Percentiles rank a stretch among this genome's conserved stretches.
Evolutionary conservation across 2,888 invertebrate species (phyloP).

Genomic region (Chymomyza procnemis): DNA sequence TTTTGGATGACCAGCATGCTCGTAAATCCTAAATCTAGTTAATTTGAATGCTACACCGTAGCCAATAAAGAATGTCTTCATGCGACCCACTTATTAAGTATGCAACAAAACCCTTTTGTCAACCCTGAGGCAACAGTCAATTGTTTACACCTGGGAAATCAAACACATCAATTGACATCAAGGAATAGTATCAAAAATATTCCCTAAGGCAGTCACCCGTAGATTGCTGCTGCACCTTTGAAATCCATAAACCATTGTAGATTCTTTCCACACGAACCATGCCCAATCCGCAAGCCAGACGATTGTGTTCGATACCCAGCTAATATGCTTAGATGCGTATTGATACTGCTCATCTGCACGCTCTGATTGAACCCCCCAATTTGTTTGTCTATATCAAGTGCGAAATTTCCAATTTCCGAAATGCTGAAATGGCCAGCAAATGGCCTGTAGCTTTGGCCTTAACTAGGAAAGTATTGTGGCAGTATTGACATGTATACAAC

Average conservation of each 20-base stretch:
- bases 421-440: conserved; percentile 79
- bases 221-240: background rate
- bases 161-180: conserved; percentile 13
- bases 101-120: conserved; percentile 24
- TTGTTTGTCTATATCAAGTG: conserved; percentile 44
- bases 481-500: background rate
- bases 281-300: background rate
- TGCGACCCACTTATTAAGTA: conserved; percentile 27
- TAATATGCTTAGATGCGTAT: conserved; percentile 4
- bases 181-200: background rate
- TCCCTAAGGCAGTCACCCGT: background rate
- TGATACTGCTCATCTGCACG: background rate
- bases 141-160: conserved; percentile 40
- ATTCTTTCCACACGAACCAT: background rate
- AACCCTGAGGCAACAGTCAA: background rate
- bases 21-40: background rate
- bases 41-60: conserved; percentile 5
- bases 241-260: background rate
- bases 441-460: background rate
- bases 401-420: conserved; percentile 79
- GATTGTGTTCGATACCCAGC: background rate
- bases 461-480: background rate
- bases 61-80: conserved; percentile 26
- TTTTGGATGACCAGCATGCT: background rate
- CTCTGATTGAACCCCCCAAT: conserved; percentile 19